These are phyloP conservation scores for Mixornis gularis DNA, from an alignment of 2,113 vertebrate genomes.

Conservation along the genomic window DNA sequence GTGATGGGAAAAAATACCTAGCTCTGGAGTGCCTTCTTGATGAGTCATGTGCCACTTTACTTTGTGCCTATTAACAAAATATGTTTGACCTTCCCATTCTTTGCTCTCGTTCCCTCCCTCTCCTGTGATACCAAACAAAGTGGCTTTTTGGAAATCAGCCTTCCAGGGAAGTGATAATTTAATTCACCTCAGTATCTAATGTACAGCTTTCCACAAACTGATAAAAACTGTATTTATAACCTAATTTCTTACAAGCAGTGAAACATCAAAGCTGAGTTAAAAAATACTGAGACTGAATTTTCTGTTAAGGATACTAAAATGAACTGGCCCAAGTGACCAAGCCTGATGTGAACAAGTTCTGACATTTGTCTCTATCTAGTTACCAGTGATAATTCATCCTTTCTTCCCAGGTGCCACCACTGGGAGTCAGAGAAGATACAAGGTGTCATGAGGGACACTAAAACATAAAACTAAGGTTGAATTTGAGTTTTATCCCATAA, in stretches of 20 bases:
- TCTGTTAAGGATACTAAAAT: neutral
- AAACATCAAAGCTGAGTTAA: neutral
- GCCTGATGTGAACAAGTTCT: neutral
- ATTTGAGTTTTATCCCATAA: neutral
- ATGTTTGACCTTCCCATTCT: constrained; percentile 13
- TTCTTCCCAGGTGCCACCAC: neutral
- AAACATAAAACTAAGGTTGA: neutral
- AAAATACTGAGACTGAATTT: neutral
- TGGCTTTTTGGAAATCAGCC: neutral
- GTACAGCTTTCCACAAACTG: neutral
- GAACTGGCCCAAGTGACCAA: neutral
- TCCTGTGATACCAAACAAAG: neutral
- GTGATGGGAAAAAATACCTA: neutral
- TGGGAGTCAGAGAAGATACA: neutral
- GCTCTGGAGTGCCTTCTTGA: neutral
- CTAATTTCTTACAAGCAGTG: neutral
- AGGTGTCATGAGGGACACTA: neutral
- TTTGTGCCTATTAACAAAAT: constrained; percentile 14
- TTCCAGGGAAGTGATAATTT: neutral
- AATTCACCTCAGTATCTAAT: neutral
- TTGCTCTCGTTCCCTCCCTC: neutral
- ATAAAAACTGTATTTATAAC: neutral
- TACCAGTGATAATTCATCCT: neutral
- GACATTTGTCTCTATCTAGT: neutral
- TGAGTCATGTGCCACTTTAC: constrained; percentile 21